Percentiles rank a stretch among this genome's conserved stretches.
These are phyloP conservation scores for Ovis aries DNA, from an alignment of 2,113 vertebrate species.

Conservation along the genomic window DNA sequence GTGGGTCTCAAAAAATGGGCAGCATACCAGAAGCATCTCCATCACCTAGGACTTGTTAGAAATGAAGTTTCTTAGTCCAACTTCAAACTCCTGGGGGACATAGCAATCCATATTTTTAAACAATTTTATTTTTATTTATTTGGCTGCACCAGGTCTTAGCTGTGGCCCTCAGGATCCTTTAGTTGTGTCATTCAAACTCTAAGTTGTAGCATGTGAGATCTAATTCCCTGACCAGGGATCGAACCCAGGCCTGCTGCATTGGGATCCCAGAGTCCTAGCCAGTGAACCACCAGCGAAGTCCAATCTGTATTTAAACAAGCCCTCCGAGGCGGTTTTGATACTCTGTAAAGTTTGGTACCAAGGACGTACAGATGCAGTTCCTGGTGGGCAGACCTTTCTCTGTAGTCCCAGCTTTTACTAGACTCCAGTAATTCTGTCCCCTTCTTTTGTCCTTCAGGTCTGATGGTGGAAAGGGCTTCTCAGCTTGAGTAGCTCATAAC, in stretches of 20 bases:
- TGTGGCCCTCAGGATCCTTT: background rate
- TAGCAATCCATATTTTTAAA: background rate
- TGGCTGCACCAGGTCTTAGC: background rate
- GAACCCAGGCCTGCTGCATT: background rate
- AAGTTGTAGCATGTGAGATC: background rate
- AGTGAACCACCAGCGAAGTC: background rate
- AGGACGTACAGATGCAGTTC: background rate
- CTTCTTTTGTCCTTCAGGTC: background rate
- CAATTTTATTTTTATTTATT: background rate
- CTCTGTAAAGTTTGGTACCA: background rate
- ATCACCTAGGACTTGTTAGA: background rate
- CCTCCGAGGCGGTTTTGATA: background rate
- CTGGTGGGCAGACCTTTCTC: background rate
- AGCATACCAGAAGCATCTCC: background rate
- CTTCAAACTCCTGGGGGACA: too few relatives aligned
- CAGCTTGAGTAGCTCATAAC: background rate
- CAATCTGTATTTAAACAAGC: background rate
- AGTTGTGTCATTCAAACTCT: background rate
- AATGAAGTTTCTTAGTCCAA: background rate
- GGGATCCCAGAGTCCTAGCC: background rate
- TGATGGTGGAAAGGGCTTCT: background rate
- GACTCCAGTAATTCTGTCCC: background rate
- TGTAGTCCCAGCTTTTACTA: background rate
- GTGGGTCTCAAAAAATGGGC: background rate
- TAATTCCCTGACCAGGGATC: background rate